Percentiles rank a stretch among this genome's conserved stretches.
These are phyloP conservation scores for Thermophis baileyi DNA, from an alignment of 2,113 vertebrate genomes.

Conservation along the genomic window DNA sequence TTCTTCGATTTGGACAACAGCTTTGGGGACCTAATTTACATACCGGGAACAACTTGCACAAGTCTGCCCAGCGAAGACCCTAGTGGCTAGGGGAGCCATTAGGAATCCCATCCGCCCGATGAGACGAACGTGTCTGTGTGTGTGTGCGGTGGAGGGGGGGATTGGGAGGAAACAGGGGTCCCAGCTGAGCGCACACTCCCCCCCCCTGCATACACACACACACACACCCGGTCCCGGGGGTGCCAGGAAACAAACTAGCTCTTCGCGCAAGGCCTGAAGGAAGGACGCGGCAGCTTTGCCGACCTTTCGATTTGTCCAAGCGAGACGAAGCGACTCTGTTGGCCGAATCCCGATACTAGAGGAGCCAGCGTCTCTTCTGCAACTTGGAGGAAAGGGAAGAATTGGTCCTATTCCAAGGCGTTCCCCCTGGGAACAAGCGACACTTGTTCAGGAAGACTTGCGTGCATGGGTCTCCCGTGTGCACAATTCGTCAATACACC, in stretches of 20 bases:
- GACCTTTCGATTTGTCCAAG: not conserved
- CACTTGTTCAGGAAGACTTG: not conserved
- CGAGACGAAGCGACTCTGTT: not conserved
- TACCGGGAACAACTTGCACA: slow-evolving; percentile 76
- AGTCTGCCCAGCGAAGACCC: slow-evolving; percentile 65
- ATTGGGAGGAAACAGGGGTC: not conserved
- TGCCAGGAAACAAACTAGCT: not conserved
- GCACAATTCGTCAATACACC: not conserved
- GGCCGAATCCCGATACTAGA: not conserved
- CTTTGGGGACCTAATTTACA: slow-evolving; percentile 89
- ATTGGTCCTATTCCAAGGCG: not conserved
- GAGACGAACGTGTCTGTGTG: not conserved
- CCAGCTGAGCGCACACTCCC: not conserved
- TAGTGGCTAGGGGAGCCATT: slow-evolving; percentile 66
- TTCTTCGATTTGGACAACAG: slow-evolving; percentile 97
- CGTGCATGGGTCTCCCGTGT: not conserved
- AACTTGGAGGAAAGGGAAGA: not conserved
- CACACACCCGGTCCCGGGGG: not conserved
- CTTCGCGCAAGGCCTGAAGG: not conserved
- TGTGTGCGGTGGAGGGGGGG: not conserved
- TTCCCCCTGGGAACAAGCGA: not conserved
- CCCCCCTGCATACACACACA: too few species aligned
- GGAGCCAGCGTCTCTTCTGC: not conserved
- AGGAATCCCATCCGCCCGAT: slow-evolving; percentile 42
- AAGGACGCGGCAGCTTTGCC: not conserved